Evolutionary conservation across 2,888 invertebrate species (phyloP), one percentile per base, ranked within the genome.

Genomic region (Sinohyriopsis cumingii): DNA sequence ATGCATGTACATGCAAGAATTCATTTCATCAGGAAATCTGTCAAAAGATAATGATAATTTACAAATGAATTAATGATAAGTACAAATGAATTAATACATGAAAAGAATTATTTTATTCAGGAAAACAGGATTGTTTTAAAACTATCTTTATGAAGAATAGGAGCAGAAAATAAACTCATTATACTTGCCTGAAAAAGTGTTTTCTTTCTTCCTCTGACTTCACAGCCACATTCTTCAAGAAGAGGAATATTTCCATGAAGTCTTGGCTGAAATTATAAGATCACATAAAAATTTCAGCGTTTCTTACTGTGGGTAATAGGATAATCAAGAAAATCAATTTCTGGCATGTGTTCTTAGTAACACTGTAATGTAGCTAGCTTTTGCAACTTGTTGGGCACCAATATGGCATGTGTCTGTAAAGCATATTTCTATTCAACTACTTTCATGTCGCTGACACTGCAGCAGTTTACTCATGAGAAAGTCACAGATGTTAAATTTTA

Each of bases 201-300:
- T 93, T 92, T 87, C 94, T 96, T 81, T 96, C 95, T 66, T 92
- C 91, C 80, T 94, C 94, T 69, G 92, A 92, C 89, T 96, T 96
- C 56, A 96, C 87, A 1, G 96, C 95, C 67, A 97, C 91, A 87
- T 95, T 95, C 81, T 93, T 93, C 0, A 97, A 91, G 90, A 96
- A 96, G 76, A 94, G 94, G 88, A 95, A 94, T 79, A 96, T 94
- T 28, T 93, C 91, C 73, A 96, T 94, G 88, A 96, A 96, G 84
- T 95, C 95, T 86, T 96, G 95, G 82, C 94, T 95, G 86, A 95
- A 96, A 95, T 95, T 62, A 78, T 67, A 65, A 28, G 20, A 55
- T 22, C 24, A 33, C 33, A 33, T 7, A 12, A n/a, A 61, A 18
- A 55, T 25, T 15, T 22, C 20, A 25, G 65, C 18, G 24, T 24